These are phyloP conservation scores for Auanema sp. DNA, from an alignment of 2,888 invertebrate species.

Conservation along the genomic window DNA sequence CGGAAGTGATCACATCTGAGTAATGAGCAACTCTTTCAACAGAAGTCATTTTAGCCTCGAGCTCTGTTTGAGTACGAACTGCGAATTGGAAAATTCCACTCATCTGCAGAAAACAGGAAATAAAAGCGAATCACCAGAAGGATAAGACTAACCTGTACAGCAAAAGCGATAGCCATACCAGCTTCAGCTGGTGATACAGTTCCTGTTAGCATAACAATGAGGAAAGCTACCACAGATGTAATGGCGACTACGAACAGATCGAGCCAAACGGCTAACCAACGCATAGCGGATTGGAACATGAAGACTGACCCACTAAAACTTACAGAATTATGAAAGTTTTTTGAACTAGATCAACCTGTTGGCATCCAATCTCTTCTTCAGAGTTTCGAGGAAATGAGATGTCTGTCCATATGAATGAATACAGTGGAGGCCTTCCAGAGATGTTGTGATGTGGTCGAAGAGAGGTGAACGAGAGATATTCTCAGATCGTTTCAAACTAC, in stretches of 20 bases:
- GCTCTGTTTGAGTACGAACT: slow-evolving; percentile 88
- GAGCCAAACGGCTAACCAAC: slow-evolving; percentile 66
- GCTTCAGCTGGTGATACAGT: slow-evolving; percentile 70
- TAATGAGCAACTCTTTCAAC: slow-evolving; percentile 63
- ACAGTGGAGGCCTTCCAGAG: slow-evolving; percentile 69
- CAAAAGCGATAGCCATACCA: slow-evolving; percentile 72
- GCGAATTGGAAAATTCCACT: slow-evolving; percentile 71
- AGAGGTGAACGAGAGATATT: slow-evolving; percentile 71
- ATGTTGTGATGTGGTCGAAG: slow-evolving; percentile 71
- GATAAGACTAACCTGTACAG: slow-evolving; percentile 67
- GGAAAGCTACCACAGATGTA: slow-evolving; percentile 67
- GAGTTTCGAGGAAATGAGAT: slow-evolving; percentile 50
- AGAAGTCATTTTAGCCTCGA: slow-evolving; percentile 74
- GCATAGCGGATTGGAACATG: slow-evolving; percentile 65
- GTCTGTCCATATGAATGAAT: slow-evolving; percentile 70
- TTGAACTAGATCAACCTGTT: slow-evolving; percentile 37
- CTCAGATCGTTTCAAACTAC: slow-evolving; percentile 70
- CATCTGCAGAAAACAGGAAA: slow-evolving; percentile 65
- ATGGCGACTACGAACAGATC: slow-evolving; percentile 66
- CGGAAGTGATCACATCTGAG: slow-evolving; percentile 59
- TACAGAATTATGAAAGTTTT: no score
- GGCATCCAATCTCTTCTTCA: slow-evolving; percentile 57
- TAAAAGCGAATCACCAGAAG: not conserved
- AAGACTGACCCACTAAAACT: slow-evolving; percentile 58
- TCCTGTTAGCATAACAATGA: slow-evolving; percentile 67